These are phyloP conservation scores for Phalloptychus januarius DNA, from an alignment of 2,797 vertebrate species.

Conservation along the genomic window DNA sequence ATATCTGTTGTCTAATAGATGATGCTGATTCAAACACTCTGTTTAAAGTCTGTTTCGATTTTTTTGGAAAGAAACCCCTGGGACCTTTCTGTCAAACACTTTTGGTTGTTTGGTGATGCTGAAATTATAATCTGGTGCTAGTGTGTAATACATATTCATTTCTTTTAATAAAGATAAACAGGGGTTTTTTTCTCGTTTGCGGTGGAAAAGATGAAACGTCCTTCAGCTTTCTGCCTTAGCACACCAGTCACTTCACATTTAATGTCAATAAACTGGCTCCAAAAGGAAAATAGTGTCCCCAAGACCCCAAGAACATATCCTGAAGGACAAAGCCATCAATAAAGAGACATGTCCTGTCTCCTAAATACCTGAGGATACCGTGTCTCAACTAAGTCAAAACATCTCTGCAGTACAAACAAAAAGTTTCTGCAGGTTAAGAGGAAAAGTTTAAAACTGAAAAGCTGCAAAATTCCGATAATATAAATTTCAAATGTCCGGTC, in stretches of 20 bases:
- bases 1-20: conserved; percentile 67
- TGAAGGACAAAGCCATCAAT: conserved; percentile 4
- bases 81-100: conserved; percentile 50
- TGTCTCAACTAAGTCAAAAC: not conserved
- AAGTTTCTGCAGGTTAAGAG: conserved; percentile 11
- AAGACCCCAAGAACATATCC: not conserved
- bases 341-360: not conserved
- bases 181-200: not conserved
- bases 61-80: conserved; percentile 34
- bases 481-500: conserved; percentile 36
- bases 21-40: conserved; percentile 39
- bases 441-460: not conserved
- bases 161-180: conserved; percentile 29
- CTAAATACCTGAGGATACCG: conserved; percentile 6
- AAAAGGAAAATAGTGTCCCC: not conserved
- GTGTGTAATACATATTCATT: not conserved
- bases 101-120: conserved; percentile 27
- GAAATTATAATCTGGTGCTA: conserved; percentile 7
- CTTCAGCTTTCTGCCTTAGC: conserved; percentile 5
- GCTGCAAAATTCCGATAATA: conserved; percentile 27
- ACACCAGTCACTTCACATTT: conserved; percentile 2
- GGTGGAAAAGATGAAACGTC: not conserved
- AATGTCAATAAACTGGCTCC: conserved; percentile 26
- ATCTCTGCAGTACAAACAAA: not conserved
- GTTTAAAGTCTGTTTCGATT: conserved; percentile 41